Conservation (phyloP, 2,888 invertebrate species). For the Copidosoma aretas region DNA sequence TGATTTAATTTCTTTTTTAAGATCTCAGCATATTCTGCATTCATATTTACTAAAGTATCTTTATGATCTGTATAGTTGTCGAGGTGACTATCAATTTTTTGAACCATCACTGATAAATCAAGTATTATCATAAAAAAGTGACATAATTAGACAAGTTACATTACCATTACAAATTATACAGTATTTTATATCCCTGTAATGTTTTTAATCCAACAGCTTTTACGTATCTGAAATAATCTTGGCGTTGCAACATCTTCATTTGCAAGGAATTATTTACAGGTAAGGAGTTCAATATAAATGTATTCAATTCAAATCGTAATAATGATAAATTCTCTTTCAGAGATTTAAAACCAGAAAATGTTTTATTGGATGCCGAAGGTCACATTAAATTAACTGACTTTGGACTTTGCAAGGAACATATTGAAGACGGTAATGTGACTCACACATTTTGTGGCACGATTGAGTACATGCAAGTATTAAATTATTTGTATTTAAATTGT, state of each 20-base stretch:
- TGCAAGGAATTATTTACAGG: constrained; percentile 72
- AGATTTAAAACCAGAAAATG: constrained; percentile 99
- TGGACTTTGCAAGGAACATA: constrained; percentile 59
- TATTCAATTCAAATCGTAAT: no score
- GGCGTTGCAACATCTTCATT: constrained; percentile 75
- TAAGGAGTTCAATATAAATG: constrained; percentile 51
- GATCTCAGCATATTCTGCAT: no score
- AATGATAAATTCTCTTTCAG: constrained; percentile 58
- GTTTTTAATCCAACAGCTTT: constrained; percentile 60
- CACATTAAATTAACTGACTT: constrained; percentile 70
- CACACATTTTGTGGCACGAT: constrained; percentile 99
- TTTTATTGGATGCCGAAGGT: constrained; percentile 91
- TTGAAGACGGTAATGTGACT: constrained; percentile 85
- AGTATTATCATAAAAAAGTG: no score
- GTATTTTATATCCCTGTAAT: neutral
- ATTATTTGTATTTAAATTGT: neutral
- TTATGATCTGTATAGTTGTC: no score
- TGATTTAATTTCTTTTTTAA: no score
- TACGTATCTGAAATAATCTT: constrained; percentile 76
- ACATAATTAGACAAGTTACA: no score
- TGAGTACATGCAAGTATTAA: constrained; percentile 88
- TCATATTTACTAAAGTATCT: no score
- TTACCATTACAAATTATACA: no score
- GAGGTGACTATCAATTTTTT: no score
- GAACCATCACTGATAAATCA: no score